Evolutionary conservation across 2,888 invertebrate genomes (phyloP).

Genomic region (Lithophane ornitopus): DNA sequence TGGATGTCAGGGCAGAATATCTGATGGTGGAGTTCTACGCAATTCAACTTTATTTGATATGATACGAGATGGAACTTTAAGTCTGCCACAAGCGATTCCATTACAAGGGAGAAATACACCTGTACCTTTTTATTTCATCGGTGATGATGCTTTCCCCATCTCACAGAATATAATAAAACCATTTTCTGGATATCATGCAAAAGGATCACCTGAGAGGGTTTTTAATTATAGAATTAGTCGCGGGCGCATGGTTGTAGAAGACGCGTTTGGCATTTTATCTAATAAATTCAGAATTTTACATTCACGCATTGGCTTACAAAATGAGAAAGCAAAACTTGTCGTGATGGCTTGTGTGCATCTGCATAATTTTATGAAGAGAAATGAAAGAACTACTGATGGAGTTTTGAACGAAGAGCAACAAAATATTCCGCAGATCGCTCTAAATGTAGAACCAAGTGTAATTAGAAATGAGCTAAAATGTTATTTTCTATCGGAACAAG

Average conservation of each 20-base stretch:
- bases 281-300: constrained; percentile 54
- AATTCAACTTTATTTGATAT: too few relatives aligned
- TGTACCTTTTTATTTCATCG: too few relatives aligned
- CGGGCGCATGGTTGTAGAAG: constrained; percentile 62
- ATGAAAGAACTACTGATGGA: constrained; percentile 56
- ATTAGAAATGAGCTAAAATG: constrained; percentile 12
- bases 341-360: constrained; percentile 58
- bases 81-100: constrained; percentile 53
- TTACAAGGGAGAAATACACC: too few relatives aligned
- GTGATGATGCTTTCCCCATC: too few relatives aligned
- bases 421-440: constrained; percentile 56
- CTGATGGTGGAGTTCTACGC: constrained; percentile 56
- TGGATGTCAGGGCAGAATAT: constrained; percentile 59
- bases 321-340: constrained; percentile 58
- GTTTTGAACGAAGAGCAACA: constrained; percentile 55
- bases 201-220: too few relatives aligned
- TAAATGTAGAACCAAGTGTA: constrained; percentile 57
- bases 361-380: constrained; percentile 61
- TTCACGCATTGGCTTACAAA: constrained; percentile 55
- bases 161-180: constrained; percentile 29
- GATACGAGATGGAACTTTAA: constrained; percentile 56
- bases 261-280: constrained; percentile 60
- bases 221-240: background rate
- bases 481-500: too few relatives aligned
- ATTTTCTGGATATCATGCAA: constrained; percentile 46